phyloP scores from a whole-genome alignment of 37 sponge, comb jelly and placozoan genomes.

The Bolinopsis microptera region DNA sequence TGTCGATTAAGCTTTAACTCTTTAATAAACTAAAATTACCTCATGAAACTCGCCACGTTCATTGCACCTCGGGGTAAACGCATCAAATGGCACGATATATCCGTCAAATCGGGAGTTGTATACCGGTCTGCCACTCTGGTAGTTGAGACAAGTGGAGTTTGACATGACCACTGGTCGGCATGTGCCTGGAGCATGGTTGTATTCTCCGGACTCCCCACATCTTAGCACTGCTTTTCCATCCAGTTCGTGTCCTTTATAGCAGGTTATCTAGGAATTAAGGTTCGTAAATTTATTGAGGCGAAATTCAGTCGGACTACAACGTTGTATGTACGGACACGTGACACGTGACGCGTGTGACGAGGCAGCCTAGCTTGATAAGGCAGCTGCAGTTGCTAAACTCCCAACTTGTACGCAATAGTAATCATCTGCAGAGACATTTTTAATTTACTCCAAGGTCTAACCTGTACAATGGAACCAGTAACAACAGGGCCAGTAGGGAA shows the following conservation, averaged over 20 bases:
- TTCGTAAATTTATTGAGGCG: no score
- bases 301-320: no score
- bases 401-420: no score
- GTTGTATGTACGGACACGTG: no score
- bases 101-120: background rate
- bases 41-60: slow-evolving; percentile 14
- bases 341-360: no score
- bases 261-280: background rate
- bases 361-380: no score
- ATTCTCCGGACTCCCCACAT: background rate
- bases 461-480: background rate
- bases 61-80: background rate
- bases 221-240: background rate
- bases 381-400: no score
- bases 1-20: no score
- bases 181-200: background rate
- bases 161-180: background rate
- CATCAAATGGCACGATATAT: background rate
- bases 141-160: background rate
- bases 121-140: background rate
- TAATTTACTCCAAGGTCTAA: no score
- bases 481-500: background rate
- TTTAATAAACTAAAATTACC: no score
- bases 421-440: no score
- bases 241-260: background rate